phyloP scores from a whole-genome alignment of 2,797 vertebrate genomes.

The Labroides dimidiatus region DNA sequence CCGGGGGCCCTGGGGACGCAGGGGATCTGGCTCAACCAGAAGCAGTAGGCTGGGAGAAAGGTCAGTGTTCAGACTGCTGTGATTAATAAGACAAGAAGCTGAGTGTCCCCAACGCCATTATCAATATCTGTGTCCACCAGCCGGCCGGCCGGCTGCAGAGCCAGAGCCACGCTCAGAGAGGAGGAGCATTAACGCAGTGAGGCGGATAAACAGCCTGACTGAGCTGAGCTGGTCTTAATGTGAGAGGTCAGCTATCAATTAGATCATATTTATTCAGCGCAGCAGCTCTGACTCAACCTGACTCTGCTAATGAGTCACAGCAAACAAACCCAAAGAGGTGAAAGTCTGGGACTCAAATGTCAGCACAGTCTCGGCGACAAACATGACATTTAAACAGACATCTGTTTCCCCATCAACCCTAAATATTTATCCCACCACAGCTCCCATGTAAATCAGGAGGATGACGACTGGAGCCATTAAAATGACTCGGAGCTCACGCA shows the following conservation, averaged over 20 bases:
- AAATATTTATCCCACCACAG: constrained; percentile 77
- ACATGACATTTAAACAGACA: constrained; percentile 85
- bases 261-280: constrained; percentile 81
- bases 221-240: constrained; percentile 65
- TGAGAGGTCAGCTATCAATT: constrained; percentile 82
- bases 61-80: constrained; percentile 87
- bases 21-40: constrained; percentile 71
- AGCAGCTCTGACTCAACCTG: constrained; percentile 75
- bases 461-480: too few species aligned
- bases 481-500: too few species aligned
- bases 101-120: constrained; percentile 80
- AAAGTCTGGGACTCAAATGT: constrained; percentile 81
- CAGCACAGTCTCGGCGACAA: constrained; percentile 79
- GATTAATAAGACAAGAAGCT: constrained; percentile 91
- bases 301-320: constrained; percentile 78
- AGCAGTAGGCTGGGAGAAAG: constrained; percentile 84
- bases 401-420: constrained; percentile 72
- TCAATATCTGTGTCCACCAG: constrained; percentile 76
- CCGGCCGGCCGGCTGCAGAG: constrained; percentile 5
- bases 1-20: constrained; percentile 70
- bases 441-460: constrained; percentile 70
- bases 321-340: constrained; percentile 72
- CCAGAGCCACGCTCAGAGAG: neutral
- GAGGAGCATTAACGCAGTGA: constrained; percentile 10
- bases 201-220: constrained; percentile 23